A percentile compares a stretch with the other conserved stretches of the same genome.
phyloP scores from a whole-genome alignment of 2,888 invertebrate species.

The Nomada lathburiana region DNA sequence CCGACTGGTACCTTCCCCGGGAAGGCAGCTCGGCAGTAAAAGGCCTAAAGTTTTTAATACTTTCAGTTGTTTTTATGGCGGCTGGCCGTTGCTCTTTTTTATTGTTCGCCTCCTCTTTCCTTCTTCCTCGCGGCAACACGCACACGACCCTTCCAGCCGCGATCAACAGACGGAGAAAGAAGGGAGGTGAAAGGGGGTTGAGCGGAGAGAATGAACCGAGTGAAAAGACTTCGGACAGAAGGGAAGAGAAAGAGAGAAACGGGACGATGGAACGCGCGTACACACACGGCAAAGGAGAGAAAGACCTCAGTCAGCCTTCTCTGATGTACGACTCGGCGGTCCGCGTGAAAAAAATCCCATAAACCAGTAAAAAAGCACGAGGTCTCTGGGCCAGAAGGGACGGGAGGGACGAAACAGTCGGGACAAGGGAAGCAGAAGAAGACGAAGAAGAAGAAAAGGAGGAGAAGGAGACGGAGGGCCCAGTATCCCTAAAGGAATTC shows the following conservation, averaged over 20 bases:
- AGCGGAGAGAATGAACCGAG: constrained; percentile 18
- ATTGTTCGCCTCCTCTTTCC: constrained; percentile 71
- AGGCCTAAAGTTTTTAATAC: constrained; percentile 83
- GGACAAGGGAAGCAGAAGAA: constrained; percentile 48
- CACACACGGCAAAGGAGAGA: constrained; percentile 47
- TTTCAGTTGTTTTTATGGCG: constrained; percentile 84
- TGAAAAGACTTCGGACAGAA: constrained; percentile 25
- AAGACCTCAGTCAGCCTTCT: constrained; percentile 75
- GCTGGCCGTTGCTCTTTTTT: constrained; percentile 80
- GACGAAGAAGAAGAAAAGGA: constrained; percentile 38
- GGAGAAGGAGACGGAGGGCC: constrained; percentile 63
- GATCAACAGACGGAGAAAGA: constrained; percentile 23
- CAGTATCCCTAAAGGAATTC: constrained; percentile 82
- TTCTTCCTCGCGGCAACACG: constrained; percentile 57
- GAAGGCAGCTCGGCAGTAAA: constrained; percentile 78
- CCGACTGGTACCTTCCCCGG: constrained; percentile 13
- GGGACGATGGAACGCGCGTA: constrained; percentile 32
- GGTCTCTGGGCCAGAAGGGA: constrained; percentile 75
- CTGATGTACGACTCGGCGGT: constrained; percentile 83
- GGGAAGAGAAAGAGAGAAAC: constrained; percentile 47
- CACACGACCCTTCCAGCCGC: constrained; percentile 55
- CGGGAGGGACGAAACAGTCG: constrained; percentile 56
- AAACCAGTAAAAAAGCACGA: constrained; percentile 83
- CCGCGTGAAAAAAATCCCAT: constrained; percentile 84
- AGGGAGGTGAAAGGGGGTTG: constrained; percentile 14